These are phyloP conservation scores for Temnothorax curvispinosus DNA, from an alignment of 1,140 invertebrate genomes.

Conservation along the genomic window DNA sequence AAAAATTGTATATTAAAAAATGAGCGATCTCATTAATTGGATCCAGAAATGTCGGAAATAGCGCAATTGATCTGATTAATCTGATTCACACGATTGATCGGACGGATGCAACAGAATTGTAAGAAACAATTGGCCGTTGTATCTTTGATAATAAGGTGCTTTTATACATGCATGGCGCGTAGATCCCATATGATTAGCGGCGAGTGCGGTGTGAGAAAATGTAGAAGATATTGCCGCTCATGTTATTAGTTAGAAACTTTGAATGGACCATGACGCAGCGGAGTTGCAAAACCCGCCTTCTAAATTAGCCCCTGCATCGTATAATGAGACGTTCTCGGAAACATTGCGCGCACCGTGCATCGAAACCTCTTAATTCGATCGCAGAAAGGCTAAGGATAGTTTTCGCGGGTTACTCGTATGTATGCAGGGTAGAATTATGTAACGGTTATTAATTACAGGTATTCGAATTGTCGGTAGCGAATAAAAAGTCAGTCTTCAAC, in stretches of 20 bases:
- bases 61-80: constrained; percentile 38
- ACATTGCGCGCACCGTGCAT: constrained; percentile 34
- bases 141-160: constrained; percentile 47
- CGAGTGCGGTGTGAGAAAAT: constrained; percentile 53
- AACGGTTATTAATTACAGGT: constrained; percentile 42
- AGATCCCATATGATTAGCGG: constrained; percentile 51
- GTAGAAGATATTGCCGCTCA: constrained; percentile 41
- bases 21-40: background rate
- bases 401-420: constrained; percentile 21
- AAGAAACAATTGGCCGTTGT: background rate
- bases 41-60: constrained; percentile 16
- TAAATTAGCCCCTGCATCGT: constrained; percentile 26
- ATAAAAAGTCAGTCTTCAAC: constrained; percentile 33
- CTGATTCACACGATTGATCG: background rate
- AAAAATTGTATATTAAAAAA: background rate
- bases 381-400: constrained; percentile 16
- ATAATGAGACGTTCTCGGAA: constrained; percentile 49
- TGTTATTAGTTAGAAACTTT: constrained; percentile 51
- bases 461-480: constrained; percentile 5
- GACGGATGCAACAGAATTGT: constrained; percentile 48
- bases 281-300: constrained; percentile 41
- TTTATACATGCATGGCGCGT: constrained; percentile 9
- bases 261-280: constrained; percentile 39
- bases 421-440: constrained; percentile 5
- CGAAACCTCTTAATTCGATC: constrained; percentile 50